phyloP scores from a whole-genome alignment of 2,888 invertebrate species.

The Cheilosia vernalis region DNA sequence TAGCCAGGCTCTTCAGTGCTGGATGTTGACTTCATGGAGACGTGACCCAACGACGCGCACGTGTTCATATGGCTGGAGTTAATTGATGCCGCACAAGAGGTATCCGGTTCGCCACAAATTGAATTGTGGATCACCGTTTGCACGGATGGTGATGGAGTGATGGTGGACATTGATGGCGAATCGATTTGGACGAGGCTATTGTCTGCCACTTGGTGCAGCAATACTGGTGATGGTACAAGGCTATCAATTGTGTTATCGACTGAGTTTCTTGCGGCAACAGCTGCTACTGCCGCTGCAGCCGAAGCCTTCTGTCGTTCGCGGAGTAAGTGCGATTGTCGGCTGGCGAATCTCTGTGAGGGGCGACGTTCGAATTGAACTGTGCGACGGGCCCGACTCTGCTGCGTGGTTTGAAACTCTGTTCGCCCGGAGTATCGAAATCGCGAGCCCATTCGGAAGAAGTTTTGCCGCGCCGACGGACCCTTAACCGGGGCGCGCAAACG shows the following conservation, averaged over 20 bases:
- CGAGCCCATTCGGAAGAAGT: conserved; percentile 99
- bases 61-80: conserved; percentile 80
- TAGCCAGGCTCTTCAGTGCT: conserved; percentile 83
- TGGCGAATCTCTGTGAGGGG: conserved; percentile 97
- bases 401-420: conserved; percentile 98
- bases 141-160: conserved; percentile 82
- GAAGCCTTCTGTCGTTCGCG: conserved; percentile 88
- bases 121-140: conserved; percentile 83
- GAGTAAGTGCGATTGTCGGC: conserved; percentile 94
- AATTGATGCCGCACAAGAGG: conserved; percentile 79
- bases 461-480: conserved; percentile 94
- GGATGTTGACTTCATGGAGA: conserved; percentile 83
- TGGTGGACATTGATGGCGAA: conserved; percentile 77
- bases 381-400: conserved; percentile 93
- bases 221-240: conserved; percentile 76
- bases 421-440: conserved; percentile 95
- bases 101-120: conserved; percentile 77
- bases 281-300: conserved; percentile 80
- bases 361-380: conserved; percentile 98
- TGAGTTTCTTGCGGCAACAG: conserved; percentile 80
- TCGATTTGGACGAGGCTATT: conserved; percentile 71
- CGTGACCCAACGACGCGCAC: conserved; percentile 81
- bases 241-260: conserved; percentile 79
- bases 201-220: conserved; percentile 75
- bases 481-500: conserved; percentile 95